These are phyloP conservation scores for Pristionchus pacificus DNA, from an alignment of 1,140 invertebrate species.

Conservation along the genomic window DNA sequence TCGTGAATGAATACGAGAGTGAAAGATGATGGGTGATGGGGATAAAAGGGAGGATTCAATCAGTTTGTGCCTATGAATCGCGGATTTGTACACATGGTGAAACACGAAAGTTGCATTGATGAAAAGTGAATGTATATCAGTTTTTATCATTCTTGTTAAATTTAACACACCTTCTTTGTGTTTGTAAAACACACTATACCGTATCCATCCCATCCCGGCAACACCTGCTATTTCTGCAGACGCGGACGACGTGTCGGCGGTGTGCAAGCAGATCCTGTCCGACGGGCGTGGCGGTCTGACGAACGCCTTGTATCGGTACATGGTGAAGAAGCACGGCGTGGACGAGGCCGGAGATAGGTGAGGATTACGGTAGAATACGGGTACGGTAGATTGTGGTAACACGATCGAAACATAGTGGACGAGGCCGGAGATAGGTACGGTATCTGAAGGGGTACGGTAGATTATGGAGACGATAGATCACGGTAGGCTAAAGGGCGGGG, in stretches of 20 bases:
- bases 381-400: too few relatives aligned
- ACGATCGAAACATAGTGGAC: slow-evolving; percentile 41
- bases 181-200: too few relatives aligned
- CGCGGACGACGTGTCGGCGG: slow-evolving; percentile 46
- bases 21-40: too few relatives aligned
- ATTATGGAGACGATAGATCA: too few relatives aligned
- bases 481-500: background rate
- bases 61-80: too few relatives aligned
- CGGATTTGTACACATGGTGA: too few relatives aligned
- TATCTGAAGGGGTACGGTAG: too few relatives aligned
- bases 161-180: too few relatives aligned
- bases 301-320: slow-evolving; percentile 52
- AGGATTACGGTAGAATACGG: too few relatives aligned
- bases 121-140: background rate
- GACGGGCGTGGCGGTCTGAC: slow-evolving; percentile 44
- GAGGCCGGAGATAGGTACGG: slow-evolving; percentile 53
- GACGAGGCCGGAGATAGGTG: slow-evolving; percentile 52
- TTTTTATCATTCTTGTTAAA: background rate
- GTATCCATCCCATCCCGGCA: too few relatives aligned
- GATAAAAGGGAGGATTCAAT: too few relatives aligned
- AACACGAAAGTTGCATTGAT: background rate
- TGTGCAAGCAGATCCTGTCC: slow-evolving; percentile 36
- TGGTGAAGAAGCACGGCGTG: slow-evolving; percentile 45
- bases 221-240: slow-evolving; percentile 34
- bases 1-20: too few relatives aligned